These are phyloP conservation scores for Galeopterus variegatus DNA, from an alignment of 2,113 vertebrate species.

Conservation along the genomic window DNA sequence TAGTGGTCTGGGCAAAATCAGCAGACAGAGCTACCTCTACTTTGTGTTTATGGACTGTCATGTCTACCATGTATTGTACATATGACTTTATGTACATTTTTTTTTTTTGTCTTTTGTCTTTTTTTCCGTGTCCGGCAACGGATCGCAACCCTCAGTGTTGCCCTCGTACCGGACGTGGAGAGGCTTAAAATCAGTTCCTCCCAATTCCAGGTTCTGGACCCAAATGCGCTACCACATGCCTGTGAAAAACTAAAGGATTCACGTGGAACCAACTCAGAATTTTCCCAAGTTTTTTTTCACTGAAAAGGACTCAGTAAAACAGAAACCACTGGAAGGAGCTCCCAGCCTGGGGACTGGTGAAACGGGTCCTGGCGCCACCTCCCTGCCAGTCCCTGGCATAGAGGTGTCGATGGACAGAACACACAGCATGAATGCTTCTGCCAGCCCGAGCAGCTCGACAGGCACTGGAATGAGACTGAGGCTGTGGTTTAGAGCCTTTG, in stretches of 20 bases:
- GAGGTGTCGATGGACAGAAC: not conserved
- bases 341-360: not conserved
- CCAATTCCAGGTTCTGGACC: conserved; percentile 91
- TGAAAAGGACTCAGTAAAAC: not conserved
- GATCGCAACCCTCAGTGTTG: too few species aligned
- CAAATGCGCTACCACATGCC: conserved; percentile 91
- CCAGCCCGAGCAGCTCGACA: rapidly evolving
- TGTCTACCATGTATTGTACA: not conserved
- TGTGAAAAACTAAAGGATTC: conserved; percentile 71
- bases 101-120: too few species aligned
- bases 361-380: rapidly evolving
- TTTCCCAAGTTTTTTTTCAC: conserved; percentile 3
- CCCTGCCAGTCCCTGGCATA: too few species aligned
- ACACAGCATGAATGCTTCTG: rapidly evolving
- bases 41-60: not conserved
- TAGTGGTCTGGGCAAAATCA: not conserved
- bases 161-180: too few species aligned
- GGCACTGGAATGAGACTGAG: rapidly evolving
- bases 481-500: not conserved
- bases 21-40: not conserved
- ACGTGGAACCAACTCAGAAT: conserved; percentile 55
- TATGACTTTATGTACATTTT: not conserved
- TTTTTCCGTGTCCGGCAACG: too few species aligned
- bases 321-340: conserved; percentile 48
- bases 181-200: conserved; percentile 77